These are phyloP conservation scores for Recurvirostra avosetta DNA, from an alignment of 2,113 vertebrate species.

Conservation along the genomic window DNA sequence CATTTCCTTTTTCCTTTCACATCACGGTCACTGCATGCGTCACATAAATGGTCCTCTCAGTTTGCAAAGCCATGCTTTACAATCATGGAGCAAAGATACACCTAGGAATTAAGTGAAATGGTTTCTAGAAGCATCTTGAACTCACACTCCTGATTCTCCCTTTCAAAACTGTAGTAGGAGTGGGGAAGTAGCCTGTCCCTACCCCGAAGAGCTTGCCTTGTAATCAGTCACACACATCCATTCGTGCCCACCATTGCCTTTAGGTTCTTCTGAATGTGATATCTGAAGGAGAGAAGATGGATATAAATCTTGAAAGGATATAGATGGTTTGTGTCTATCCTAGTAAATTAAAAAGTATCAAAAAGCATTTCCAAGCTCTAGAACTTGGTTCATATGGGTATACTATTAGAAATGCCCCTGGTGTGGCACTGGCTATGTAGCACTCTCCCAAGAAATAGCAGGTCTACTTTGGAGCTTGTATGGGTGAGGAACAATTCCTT, in stretches of 20 bases:
- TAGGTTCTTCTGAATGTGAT: not conserved
- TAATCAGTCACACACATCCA: not conserved
- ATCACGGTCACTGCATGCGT: not conserved
- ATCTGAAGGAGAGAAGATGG: not conserved
- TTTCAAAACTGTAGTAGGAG: not conserved
- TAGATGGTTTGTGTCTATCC: not conserved
- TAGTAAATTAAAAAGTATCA: not conserved
- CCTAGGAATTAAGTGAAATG: not conserved
- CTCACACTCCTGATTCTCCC: not conserved
- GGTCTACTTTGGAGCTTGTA: not conserved
- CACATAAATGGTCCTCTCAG: not conserved
- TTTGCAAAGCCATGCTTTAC: not conserved
- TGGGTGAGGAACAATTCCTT: not conserved
- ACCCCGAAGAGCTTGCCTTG: not conserved
- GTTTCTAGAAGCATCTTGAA: not conserved
- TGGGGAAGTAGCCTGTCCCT: not conserved
- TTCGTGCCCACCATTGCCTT: not conserved
- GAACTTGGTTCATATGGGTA: not conserved
- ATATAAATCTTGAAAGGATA: not conserved
- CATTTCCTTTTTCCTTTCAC: not conserved
- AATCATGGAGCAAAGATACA: not conserved
- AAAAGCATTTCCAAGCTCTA: not conserved
- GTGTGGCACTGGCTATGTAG: not conserved
- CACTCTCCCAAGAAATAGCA: not conserved
- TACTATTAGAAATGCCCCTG: not conserved